Evolutionary conservation across 2,113 vertebrate genomes (phyloP), one percentile per base, ranked within the genome.

Genomic region (Rafetus swinhoei): DNA sequence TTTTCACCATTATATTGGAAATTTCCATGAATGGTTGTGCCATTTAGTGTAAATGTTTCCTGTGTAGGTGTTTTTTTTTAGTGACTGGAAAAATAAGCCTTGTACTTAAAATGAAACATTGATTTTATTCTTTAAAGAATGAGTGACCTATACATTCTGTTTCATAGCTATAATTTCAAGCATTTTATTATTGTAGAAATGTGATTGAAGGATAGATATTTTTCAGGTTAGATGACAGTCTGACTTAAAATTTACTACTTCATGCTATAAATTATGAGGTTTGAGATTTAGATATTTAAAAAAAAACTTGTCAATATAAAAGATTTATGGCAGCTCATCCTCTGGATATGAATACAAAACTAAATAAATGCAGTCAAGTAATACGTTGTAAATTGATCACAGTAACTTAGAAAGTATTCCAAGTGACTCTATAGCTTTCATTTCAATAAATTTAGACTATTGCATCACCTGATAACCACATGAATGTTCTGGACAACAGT

Each of bases 281-380:
- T 55, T 45, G 84, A 2, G 59, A 88, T 95, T 65, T 85, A 39
- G 90, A 79, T 50, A 65, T 84, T 96, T 54, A 54, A 53, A 85
- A 55, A 85, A 55, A 84, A 1, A 59, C 35, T 21, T 93, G 74
- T 12, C 39, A 35, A 1, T 74, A 5, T 7, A 69, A 54, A 60
- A 79, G 18, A 39, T 54, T 50, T 9, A n/a, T 7, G 55, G 19
- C 2, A 1, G 81, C 21, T 86, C 29, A 87, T 10, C 22, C 88
- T 95, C 3, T 94, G 79, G 18, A 18, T 80, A n/a, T 5, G 4
- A 88, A 84, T 57, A 15, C 55, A 72, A 90, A 90, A 76, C 21
- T 39, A 82, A 90, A 82, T 22, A 84, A 77, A 50, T 14, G 10
- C 21, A 89, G 59, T 32, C 12, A 76, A 91, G 21, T 74, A 84